Evolutionary conservation across 2,797 vertebrate genomes (phyloP).

Genomic region (Oophaga sylvatica): DNA sequence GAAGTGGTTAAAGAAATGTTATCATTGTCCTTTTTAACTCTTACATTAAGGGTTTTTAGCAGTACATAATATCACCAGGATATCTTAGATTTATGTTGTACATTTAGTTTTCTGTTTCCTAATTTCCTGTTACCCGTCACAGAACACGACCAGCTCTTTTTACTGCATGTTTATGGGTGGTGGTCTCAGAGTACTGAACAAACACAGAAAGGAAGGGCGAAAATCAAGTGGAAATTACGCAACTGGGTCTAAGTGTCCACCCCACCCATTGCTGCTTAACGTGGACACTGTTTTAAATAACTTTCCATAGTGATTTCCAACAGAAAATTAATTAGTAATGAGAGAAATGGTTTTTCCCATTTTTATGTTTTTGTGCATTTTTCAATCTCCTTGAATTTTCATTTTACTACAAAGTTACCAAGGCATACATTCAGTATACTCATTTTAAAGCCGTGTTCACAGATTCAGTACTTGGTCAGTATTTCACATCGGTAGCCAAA

Average conservation of each 20-base stretch:
- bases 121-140: not conserved
- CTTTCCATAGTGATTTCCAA: not conserved
- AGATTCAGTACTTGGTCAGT: too few relatives aligned
- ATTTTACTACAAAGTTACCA: too few relatives aligned
- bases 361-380: too few relatives aligned
- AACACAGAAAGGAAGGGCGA: not conserved
- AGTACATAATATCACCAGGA: not conserved
- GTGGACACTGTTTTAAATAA: not conserved
- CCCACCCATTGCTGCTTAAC: not conserved
- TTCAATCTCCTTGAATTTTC: too few relatives aligned
- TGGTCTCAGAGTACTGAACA: not conserved
- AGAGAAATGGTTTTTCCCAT: too few relatives aligned
- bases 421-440: too few relatives aligned
- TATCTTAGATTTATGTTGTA: not conserved
- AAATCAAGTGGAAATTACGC: not conserved
- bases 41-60: not conserved
- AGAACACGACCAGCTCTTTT: not conserved
- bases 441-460: too few relatives aligned
- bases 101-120: not conserved
- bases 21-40: not conserved
- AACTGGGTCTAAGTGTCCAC: not conserved
- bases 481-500: too few relatives aligned
- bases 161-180: not conserved
- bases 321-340: not conserved
- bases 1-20: slow-evolving; percentile 22